Conservation (phyloP, 2,113 vertebrate genomes). For the Epinephelus cyanopodus region DNA sequence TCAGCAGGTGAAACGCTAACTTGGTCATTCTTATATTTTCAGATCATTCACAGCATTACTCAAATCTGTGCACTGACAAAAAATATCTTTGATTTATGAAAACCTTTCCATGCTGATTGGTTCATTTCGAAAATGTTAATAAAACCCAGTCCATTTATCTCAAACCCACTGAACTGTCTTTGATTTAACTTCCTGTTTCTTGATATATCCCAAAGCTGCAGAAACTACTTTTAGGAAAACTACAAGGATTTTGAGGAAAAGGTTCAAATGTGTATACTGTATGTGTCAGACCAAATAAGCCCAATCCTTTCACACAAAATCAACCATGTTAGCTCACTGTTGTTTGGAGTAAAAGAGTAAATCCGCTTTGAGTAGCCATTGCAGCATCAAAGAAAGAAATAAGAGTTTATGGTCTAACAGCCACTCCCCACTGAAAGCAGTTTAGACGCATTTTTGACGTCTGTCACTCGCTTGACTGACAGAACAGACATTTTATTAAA, state of each 20-base stretch:
- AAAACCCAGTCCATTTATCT: no score
- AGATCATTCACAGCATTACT: not conserved
- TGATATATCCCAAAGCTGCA: not conserved
- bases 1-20: conserved; percentile 17
- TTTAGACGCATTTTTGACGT: no score
- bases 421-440: no score
- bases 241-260: not conserved
- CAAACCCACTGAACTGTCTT: not conserved
- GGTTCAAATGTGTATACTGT: not conserved
- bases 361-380: not conserved
- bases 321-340: not conserved
- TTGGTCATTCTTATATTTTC: conserved; percentile 34
- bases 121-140: not conserved
- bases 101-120: not conserved
- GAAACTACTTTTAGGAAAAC: not conserved
- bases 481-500: no score
- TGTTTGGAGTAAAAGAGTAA: not conserved
- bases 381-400: no score
- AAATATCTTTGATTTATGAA: not conserved
- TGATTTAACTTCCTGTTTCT: not conserved
- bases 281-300: not conserved
- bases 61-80: not conserved
- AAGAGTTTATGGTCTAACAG: not conserved
- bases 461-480: no score
- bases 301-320: not conserved